Evolutionary conservation across 2,888 invertebrate species (phyloP).

Genomic region (Tetragnatha montana): DNA sequence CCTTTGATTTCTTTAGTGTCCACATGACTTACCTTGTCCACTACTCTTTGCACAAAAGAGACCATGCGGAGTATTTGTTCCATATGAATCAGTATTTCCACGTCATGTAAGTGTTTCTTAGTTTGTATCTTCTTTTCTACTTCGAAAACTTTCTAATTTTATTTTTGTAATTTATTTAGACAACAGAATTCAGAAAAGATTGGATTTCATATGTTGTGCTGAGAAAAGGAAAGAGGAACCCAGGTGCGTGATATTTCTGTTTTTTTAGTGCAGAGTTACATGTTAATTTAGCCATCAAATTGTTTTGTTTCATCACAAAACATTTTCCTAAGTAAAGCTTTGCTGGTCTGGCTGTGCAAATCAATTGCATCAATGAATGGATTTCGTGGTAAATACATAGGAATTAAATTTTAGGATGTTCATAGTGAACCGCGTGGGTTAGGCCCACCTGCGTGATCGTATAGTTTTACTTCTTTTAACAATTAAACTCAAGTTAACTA

Average conservation of each 20-base stretch:
- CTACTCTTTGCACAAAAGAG: conserved; percentile 79
- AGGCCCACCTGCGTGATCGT: too few species aligned
- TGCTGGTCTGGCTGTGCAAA: too few species aligned
- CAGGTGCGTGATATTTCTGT: conserved; percentile 22
- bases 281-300: too few species aligned
- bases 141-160: background rate
- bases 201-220: conserved; percentile 70
- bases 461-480: too few species aligned
- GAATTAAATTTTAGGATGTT: too few species aligned
- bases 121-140: background rate
- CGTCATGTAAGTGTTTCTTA: conserved; percentile 39
- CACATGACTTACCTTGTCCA: conserved; percentile 88
- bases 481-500: too few species aligned
- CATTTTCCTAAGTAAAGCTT: too few species aligned
- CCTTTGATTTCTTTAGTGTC: conserved; percentile 80
- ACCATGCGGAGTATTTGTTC: conserved; percentile 86
- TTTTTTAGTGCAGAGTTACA: background rate
- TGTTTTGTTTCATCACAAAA: too few species aligned
- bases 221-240: conserved; percentile 53
- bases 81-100: conserved; percentile 79
- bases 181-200: conserved; percentile 30
- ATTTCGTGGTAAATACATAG: too few species aligned
- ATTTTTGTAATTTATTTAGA: conserved; percentile 13
- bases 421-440: too few species aligned
- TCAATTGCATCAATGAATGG: too few species aligned